phyloP scores from a whole-genome alignment of 1,140 invertebrate genomes.

The Drosophila bocqueti region DNA sequence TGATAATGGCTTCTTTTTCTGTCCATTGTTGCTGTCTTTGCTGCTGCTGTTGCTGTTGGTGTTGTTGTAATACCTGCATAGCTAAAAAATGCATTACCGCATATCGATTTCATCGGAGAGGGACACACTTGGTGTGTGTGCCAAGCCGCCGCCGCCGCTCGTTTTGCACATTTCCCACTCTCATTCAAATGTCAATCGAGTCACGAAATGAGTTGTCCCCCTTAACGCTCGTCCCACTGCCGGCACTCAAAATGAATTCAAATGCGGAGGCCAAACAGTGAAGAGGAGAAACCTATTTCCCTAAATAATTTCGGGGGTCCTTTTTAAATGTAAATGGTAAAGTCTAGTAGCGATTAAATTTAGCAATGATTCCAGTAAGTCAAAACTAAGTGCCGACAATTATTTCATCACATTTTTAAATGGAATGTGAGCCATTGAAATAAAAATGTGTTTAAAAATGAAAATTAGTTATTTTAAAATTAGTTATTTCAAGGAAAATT shows the following conservation, averaged over 20 bases:
- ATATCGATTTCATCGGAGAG: conserved; percentile 64
- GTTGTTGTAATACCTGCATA: conserved; percentile 64
- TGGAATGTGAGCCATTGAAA: background rate
- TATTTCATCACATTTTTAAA: background rate
- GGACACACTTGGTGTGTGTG: conserved; percentile 36
- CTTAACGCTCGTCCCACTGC: background rate
- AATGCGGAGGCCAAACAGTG: conserved; percentile 44
- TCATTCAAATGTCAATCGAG: conserved; percentile 81
- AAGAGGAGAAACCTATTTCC: conserved; percentile 60
- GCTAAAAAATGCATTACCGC: conserved; percentile 68
- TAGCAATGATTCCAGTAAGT: background rate
- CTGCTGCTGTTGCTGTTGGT: conserved; percentile 29
- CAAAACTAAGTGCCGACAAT: background rate
- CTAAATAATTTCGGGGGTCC: conserved; percentile 53
- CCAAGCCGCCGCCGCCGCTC: conserved; percentile 32
- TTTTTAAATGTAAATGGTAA: background rate
- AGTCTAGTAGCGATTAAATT: conserved; percentile 9
- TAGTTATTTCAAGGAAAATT: no score
- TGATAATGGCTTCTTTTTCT: conserved; percentile 62
- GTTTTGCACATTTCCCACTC: conserved; percentile 74
- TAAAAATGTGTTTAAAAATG: no score
- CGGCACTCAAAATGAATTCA: conserved; percentile 40
- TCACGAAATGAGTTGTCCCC: conserved; percentile 67
- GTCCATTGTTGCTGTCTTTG: conserved; percentile 23
- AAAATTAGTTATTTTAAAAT: no score